Conservation (phyloP, 2,113 vertebrate species). For the Hoplias malabaricus region DNA sequence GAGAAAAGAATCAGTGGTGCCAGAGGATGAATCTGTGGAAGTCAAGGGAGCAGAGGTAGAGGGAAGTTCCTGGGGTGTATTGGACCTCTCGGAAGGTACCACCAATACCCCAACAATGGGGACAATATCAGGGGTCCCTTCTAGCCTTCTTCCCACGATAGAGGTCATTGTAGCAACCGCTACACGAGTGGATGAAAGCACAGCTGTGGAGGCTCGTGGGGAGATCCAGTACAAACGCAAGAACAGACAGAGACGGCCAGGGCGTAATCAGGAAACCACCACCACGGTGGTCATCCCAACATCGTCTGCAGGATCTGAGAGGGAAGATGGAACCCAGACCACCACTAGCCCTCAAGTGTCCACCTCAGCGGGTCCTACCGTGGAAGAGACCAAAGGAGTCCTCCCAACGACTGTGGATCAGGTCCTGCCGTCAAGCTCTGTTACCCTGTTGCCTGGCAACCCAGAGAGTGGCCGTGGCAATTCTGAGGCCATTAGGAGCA, state of each 20-base stretch:
- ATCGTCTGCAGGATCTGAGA: background rate
- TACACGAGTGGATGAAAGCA: slow-evolving; percentile 53
- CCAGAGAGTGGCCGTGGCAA: slow-evolving; percentile 38
- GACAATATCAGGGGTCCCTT: background rate
- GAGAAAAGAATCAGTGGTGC: slow-evolving; percentile 36
- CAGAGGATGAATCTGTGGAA: slow-evolving; percentile 44
- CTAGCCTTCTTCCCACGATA: background rate
- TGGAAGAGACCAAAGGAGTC: slow-evolving; percentile 57
- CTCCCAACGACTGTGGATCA: slow-evolving; percentile 34
- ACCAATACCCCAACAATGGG: background rate
- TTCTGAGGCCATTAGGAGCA: slow-evolving; percentile 60
- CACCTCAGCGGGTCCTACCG: background rate
- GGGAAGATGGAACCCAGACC: background rate
- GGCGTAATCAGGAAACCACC: slow-evolving; percentile 54
- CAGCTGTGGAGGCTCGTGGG: slow-evolving; percentile 63
- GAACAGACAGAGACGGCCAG: slow-evolving; percentile 63
- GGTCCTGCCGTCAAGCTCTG: slow-evolving; percentile 64
- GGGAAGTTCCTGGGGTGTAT: slow-evolving; percentile 57
- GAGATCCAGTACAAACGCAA: slow-evolving; percentile 69
- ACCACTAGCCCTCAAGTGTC: background rate
- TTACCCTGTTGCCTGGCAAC: slow-evolving; percentile 58
- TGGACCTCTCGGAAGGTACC: background rate
- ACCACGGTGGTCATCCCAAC: background rate
- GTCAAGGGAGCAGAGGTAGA: slow-evolving; percentile 61
- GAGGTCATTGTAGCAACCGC: background rate